Base-by-base conservation (phyloP, 1,140 invertebrate species). In the Drosophila truncata region DNA sequence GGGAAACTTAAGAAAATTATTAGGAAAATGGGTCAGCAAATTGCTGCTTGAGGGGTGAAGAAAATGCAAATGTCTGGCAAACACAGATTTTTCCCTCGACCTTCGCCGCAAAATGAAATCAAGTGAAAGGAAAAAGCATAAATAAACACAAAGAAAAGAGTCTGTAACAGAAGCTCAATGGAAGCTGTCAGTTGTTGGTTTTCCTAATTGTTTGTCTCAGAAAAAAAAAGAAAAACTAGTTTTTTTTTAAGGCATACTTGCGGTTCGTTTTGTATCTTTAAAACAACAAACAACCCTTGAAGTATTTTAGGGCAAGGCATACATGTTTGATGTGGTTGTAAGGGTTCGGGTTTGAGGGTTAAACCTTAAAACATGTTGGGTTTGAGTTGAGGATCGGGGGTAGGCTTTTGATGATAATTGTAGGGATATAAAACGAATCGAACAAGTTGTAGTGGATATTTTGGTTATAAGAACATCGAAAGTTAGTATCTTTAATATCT, bases 71-170 rank as follows among this genome's bases (percentile, higher is more conserved):
- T 87, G 73, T 76, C 73, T 82, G 54, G 65, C 73, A 75, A 62
- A 71, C 58, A 71, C 58, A 71, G 49, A 80, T 60, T 41, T 55
- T 46, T 59, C 55, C 47, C 20, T 54, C 20, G 31, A 16, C 14
- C 66, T 42, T 49, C 23, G 67, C 78, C 80, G 66, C 85, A 84
- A 84, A 90, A 75, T 81, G 44, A 87, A 87, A 87, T 87, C 85
- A 87, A 84, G 80, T 84, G 84, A 84, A 84, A 80, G 70, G 73
- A 78, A 83, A 87, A 70, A 66, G 67, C 84, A 87, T 87, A 87
- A 84, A 78, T 88, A 84, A 80, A 90, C 82, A 84, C 42, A 80
- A 61, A 83, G 71, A 79, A 66, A 23, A 23, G 42, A 20, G 58
- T 60, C 31, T 31, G 50, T 37, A 42, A 44, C 62, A 55, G 67